phyloP scores from a whole-genome alignment of 37 sponge, comb jelly and placozoan genomes.

The Eunapius fragilis region DNA sequence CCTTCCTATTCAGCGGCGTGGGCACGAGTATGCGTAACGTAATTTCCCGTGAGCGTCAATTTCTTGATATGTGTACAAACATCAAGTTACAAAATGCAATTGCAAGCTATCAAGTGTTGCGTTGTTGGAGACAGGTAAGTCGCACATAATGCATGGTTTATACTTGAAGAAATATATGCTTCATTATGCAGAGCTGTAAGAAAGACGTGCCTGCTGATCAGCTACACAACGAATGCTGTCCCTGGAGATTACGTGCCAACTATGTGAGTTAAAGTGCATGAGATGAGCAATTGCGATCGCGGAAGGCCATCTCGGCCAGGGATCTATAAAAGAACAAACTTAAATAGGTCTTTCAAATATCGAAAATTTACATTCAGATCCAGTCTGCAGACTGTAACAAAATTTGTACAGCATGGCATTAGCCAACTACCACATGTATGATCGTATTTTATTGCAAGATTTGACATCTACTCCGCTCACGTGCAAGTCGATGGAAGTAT shows the following conservation, averaged over 20 bases:
- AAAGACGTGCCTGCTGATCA: conserved; percentile 17
- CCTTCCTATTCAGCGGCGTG: too few relatives aligned
- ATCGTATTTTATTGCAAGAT: not conserved
- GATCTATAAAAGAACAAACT: too few relatives aligned
- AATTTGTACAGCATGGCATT: too few relatives aligned
- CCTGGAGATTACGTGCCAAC: not conserved
- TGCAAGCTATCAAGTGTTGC: not conserved
- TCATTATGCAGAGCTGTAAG: not conserved
- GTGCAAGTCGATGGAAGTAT: conserved; percentile 26
- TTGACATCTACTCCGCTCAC: conserved; percentile 38
- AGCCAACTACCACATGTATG: too few relatives aligned
- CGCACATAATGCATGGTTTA: not conserved
- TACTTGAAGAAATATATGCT: not conserved
- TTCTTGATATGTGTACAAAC: too few relatives aligned
- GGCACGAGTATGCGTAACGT: too few relatives aligned
- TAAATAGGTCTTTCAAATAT: too few relatives aligned
- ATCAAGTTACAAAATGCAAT: not conserved
- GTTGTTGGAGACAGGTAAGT: not conserved
- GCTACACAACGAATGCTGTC: conserved; percentile 9
- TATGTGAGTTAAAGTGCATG: not conserved
- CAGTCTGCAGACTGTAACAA: too few relatives aligned
- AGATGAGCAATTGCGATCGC: too few relatives aligned
- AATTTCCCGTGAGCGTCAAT: too few relatives aligned
- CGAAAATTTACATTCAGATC: too few relatives aligned
- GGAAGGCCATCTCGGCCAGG: too few relatives aligned